Conservation (phyloP, 1,140 invertebrate genomes). For the Pseudomyrmex sp. region DNA sequence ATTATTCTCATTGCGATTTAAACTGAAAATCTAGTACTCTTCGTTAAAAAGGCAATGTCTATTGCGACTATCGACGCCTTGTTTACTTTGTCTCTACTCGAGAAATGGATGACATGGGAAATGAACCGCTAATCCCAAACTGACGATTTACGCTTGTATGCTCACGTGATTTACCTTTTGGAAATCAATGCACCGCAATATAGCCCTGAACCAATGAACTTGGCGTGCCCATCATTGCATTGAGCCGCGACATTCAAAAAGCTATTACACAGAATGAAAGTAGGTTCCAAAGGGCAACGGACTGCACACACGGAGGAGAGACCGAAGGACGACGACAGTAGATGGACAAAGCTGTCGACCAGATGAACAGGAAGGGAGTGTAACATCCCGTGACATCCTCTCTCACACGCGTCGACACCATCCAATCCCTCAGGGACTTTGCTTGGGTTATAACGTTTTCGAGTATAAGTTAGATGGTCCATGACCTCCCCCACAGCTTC, state of each 20-base stretch:
- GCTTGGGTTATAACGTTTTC: conserved; percentile 34
- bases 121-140: conserved; percentile 8
- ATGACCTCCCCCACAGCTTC: conserved; percentile 35
- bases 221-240: conserved; percentile 35
- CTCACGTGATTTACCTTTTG: conserved; percentile 44
- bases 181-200: conserved; percentile 66
- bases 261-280: conserved; percentile 67
- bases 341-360: conserved; percentile 59
- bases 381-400: conserved; percentile 71
- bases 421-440: conserved; percentile 57
- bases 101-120: conserved; percentile 55
- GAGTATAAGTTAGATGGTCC: conserved; percentile 53
- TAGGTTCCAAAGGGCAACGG: conserved; percentile 55
- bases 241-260: conserved; percentile 63
- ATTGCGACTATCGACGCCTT: too few relatives aligned
- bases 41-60: neutral
- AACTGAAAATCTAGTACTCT: too few relatives aligned
- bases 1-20: too few relatives aligned
- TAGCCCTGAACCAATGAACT: conserved; percentile 39
- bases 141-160: neutral
- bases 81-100: conserved; percentile 40
- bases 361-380: conserved; percentile 68
- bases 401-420: conserved; percentile 64
- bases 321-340: conserved; percentile 22
- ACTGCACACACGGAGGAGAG: neutral